These are phyloP conservation scores for Dascillus cervinus DNA, from an alignment of 2,888 invertebrate genomes.

Conservation along the genomic window DNA sequence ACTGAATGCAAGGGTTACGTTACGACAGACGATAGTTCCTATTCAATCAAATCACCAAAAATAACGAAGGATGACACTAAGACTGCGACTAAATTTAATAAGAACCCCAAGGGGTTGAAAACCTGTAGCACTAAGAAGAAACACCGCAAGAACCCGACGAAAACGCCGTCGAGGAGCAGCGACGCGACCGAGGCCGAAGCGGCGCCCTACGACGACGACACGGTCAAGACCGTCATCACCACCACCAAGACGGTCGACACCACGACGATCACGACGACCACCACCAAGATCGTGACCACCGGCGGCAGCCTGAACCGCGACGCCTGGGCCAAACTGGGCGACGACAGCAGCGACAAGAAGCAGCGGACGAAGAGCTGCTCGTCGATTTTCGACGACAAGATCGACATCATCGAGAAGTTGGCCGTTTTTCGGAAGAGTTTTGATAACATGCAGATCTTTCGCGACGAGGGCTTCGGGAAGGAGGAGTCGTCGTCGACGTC, in stretches of 20 bases:
- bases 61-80: too few relatives aligned
- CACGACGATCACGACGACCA: slow-evolving; percentile 25
- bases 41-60: slow-evolving; percentile 23
- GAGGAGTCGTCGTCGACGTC: slow-evolving; percentile 6
- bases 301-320: slow-evolving; percentile 35
- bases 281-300: slow-evolving; percentile 32
- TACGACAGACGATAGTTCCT: slow-evolving; percentile 46
- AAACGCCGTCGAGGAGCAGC: slow-evolving; percentile 16
- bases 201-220: slow-evolving; percentile 5
- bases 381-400: slow-evolving; percentile 37
- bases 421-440: slow-evolving; percentile 41
- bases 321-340: slow-evolving; percentile 34
- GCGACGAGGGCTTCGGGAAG: slow-evolving; percentile 15
- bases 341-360: slow-evolving; percentile 28
- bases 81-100: too few relatives aligned
- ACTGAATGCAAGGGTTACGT: slow-evolving; percentile 34
- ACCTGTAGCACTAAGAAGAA: too few relatives aligned
- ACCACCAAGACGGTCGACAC: slow-evolving; percentile 17
- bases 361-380: slow-evolving; percentile 40
- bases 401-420: slow-evolving; percentile 39
- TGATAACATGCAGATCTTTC: slow-evolving; percentile 37
- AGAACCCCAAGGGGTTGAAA: too few relatives aligned
- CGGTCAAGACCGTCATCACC: too few relatives aligned
- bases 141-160: slow-evolving; percentile 15
- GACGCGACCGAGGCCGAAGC: slow-evolving; percentile 10